A percentile compares a stretch with the other conserved stretches of the same genome.
Conservation (phyloP, 2,113 vertebrate species). For the Chiloscyllium plagiosum region DNA sequence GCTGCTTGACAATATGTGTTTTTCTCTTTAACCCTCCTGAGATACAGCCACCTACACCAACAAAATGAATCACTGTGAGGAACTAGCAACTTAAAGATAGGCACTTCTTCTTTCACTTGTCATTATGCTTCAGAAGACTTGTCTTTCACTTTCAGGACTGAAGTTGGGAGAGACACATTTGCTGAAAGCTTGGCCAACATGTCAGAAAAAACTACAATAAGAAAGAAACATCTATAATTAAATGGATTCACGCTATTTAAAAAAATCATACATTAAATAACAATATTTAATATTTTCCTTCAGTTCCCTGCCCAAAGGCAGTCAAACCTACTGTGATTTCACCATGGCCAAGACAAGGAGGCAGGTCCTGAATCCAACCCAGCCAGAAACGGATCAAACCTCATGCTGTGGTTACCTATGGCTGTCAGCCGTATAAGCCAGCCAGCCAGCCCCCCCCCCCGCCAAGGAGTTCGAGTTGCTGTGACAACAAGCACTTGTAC, state of each 20-base stretch:
- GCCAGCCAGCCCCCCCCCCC: too few relatives aligned
- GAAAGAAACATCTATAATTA: not conserved
- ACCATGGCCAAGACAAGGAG: not conserved
- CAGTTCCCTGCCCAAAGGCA: not conserved
- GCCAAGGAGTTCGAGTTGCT: too few relatives aligned
- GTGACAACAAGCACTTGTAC: too few relatives aligned
- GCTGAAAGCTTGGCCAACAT: not conserved
- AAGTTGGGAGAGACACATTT: not conserved
- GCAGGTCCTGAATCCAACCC: not conserved
- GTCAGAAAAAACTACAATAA: not conserved
- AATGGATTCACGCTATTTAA: not conserved
- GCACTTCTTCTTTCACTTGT: not conserved
- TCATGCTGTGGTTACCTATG: too few relatives aligned
- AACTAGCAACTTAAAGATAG: not conserved
- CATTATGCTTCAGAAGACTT: not conserved
- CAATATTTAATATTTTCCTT: not conserved
- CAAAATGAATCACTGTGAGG: not conserved
- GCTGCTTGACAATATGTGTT: not conserved
- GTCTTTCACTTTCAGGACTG: slow-evolving; percentile 1
- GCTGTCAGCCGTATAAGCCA: too few relatives aligned
- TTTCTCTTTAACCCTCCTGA: not conserved
- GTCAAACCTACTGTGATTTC: not conserved
- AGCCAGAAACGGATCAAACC: not conserved
- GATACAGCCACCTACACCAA: not conserved
- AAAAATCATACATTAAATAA: not conserved